Percentiles rank a stretch among this genome's conserved stretches.
phyloP scores from a whole-genome alignment of 1,140 invertebrate genomes.

The Leucophenga varia region DNA sequence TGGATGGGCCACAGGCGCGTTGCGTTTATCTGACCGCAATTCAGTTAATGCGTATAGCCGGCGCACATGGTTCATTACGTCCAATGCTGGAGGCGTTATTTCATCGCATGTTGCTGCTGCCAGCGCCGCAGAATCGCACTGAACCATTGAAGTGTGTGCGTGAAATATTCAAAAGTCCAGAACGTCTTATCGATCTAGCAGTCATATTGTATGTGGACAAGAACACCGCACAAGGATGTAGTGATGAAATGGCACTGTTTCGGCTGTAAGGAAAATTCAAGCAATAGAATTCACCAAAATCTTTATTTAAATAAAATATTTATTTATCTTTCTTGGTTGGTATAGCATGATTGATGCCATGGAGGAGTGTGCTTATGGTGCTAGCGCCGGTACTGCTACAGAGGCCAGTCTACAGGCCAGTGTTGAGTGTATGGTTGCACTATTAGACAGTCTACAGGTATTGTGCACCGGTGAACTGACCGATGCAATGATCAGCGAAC shows the following conservation, averaged over 20 bases:
- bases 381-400: conserved; percentile 65
- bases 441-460: conserved; percentile 80
- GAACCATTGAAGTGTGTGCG: conserved; percentile 81
- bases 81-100: conserved; percentile 90
- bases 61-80: conserved; percentile 76
- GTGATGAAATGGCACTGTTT: conserved; percentile 87
- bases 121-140: conserved; percentile 77
- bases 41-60: conserved; percentile 82
- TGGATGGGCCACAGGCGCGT: conserved; percentile 52
- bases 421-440: conserved; percentile 80
- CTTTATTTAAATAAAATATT: conserved; percentile 9
- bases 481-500: conserved; percentile 57
- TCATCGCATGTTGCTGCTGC: conserved; percentile 87
- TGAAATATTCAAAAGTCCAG: conserved; percentile 72
- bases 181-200: conserved; percentile 70
- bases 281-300: neutral
- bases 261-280: conserved; percentile 87
- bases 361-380: conserved; percentile 72
- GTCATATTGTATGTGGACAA: conserved; percentile 73
- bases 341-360: conserved; percentile 86
- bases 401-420: conserved; percentile 75
- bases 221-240: conserved; percentile 71
- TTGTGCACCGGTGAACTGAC: conserved; percentile 72
- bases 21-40: conserved; percentile 63
- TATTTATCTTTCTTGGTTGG: neutral